phyloP scores from a whole-genome alignment of 2,888 invertebrate species.

The Hirtodrosophila alboralis region DNA sequence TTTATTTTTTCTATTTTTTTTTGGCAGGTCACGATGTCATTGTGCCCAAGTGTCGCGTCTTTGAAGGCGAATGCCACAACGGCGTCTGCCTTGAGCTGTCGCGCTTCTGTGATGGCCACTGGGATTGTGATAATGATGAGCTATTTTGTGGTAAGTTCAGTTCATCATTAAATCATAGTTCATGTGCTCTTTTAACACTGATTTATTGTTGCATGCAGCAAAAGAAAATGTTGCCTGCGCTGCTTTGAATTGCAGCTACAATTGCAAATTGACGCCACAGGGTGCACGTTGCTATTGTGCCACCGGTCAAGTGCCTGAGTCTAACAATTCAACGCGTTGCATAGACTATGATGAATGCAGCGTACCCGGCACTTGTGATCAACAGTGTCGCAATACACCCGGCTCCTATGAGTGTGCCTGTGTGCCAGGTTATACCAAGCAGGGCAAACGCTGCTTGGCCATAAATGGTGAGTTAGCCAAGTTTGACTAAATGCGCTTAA shows the following conservation, averaged over 20 bases:
- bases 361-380: slow-evolving; percentile 89
- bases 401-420: slow-evolving; percentile 90
- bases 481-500: too few species aligned
- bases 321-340: slow-evolving; percentile 85
- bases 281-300: slow-evolving; percentile 91
- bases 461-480: slow-evolving; percentile 87
- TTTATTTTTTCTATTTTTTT: too few species aligned
- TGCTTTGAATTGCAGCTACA: slow-evolving; percentile 86
- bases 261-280: slow-evolving; percentile 89
- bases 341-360: slow-evolving; percentile 92
- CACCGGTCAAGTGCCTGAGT: slow-evolving; percentile 86
- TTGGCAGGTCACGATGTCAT: slow-evolving; percentile 85
- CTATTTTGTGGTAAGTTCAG: slow-evolving; percentile 80
- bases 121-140: slow-evolving; percentile 84
- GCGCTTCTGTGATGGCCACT: slow-evolving; percentile 83
- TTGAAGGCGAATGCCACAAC: slow-evolving; percentile 88
- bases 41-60: slow-evolving; percentile 87
- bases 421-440: slow-evolving; percentile 88
- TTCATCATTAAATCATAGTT: slow-evolving; percentile 6
- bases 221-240: slow-evolving; percentile 84
- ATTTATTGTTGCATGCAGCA: slow-evolving; percentile 66
- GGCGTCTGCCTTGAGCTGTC: slow-evolving; percentile 83
- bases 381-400: slow-evolving; percentile 88
- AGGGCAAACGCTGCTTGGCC: slow-evolving; percentile 87
- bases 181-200: slow-evolving; percentile 4